Evolutionary conservation across 1,140 invertebrate genomes (phyloP), one percentile per base, ranked within the genome.

Genomic region (Odontomachus brunneus): DNA sequence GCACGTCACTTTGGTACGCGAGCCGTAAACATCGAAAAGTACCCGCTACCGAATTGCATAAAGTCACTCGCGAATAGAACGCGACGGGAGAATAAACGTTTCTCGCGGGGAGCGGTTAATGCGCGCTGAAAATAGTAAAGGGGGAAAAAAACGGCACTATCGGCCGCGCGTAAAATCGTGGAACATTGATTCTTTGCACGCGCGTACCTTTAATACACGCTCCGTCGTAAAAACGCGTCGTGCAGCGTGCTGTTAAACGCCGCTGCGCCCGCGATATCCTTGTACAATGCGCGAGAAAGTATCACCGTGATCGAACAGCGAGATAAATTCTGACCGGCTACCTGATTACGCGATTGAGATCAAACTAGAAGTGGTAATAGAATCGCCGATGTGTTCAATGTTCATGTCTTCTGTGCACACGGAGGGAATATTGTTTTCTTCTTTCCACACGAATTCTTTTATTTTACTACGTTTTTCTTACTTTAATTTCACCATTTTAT

Each of bases 31-130:
- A 69, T 69, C 49, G n/a, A 78, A 55, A 66, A 67, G 38, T 44
- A 55, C 51, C 44, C 44, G 75, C 75, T 78, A 78, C 63, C 49
- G 75, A 78, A 78, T 44, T 69, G 53, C 74, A 55, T 69, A 78
- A 78, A 78, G 55, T 51, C 2, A 65, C 24, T 26, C 22, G 63
- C 12, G 65, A 78, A 53, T 66, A 67, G 74, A 67, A 53, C 22
- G 38, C 26, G 15, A 63, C 29, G 22, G 12, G 44, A 62, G 57
- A 76, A 49, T 15, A 53, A 44, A 66, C 11, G 15, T 48, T 33
- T 33, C 29, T 33, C 44, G 2, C 19, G 12, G 17, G 12, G 33
- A 3, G 33, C 33, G 63, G 38, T 33, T 33, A 33, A 2, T 9
- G 33, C 9, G 38, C 9, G 38, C 9, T 44, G 38, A 44, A 44